Evolutionary conservation across 2,797 vertebrate genomes (phyloP), one percentile per base, ranked within the genome.

Genomic region (Rhadinocentrus ornatus): DNA sequence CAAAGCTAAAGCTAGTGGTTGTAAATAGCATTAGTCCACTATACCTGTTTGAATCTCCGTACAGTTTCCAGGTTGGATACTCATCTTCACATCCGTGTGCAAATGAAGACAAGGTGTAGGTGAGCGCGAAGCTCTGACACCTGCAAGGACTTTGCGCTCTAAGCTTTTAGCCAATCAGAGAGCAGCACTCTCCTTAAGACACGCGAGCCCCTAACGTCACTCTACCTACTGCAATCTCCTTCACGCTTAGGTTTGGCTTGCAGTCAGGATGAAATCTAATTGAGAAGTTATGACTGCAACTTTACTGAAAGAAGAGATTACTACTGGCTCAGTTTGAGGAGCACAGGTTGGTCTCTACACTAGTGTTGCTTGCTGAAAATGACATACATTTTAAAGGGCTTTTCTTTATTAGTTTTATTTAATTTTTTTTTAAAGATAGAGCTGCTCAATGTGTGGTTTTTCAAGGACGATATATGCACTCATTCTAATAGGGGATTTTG

Each of bases 121-220:
- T 53, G 22, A 31, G 44, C 35, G 66, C 62, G 54, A 50, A 26
- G 24, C 70, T 64, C 35, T 0, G 29, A 53, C 29, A 83, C 78
- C 75, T 83, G 83, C 75, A 2, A 0, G 48, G 81, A 91, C 82
- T 86, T 83, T 81, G 80, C 52, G 59, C 78, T 2, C 66, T 80
- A 63, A 86, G 80, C 78, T 62, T 12, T 71, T 2, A 81, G 81
- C 89, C 88, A 90, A 90, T 91, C 82, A 78, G 55, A 80, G 57
- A 12, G 73, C 71, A 18, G 75, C 62, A 18, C 65, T 70, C 27
- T 69, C 54, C 48, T 69, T 69, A 75, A 80, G 53, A 64, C 64
- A 26, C 56, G 26, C 44, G 18, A 64, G 69, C 8, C 22, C 7
- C 34, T 3, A 41, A 64, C 20, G 71, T 68, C 72, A 70, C 64